Percentiles rank a stretch among this genome's conserved stretches.
Conservation (phyloP, 2,113 vertebrate species). For the Perognathus longimembris region DNA sequence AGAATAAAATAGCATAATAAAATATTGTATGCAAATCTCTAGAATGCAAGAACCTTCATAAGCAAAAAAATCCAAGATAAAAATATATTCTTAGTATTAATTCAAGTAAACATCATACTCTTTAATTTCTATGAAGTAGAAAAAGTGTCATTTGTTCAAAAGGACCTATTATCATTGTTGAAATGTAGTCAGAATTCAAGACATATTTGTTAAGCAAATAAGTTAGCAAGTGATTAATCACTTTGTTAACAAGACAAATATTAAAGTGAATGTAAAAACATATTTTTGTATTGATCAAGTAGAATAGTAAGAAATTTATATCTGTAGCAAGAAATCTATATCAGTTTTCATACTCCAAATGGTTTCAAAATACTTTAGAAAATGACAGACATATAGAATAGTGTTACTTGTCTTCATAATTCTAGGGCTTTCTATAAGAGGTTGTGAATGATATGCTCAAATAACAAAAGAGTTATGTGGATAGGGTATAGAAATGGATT, state of each 20-base stretch:
- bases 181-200: not conserved
- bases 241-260: not conserved
- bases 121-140: not conserved
- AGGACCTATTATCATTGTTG: not conserved
- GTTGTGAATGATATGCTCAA: not conserved
- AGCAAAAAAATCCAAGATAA: not conserved
- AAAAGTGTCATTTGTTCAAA: not conserved
- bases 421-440: not conserved
- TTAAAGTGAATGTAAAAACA: not conserved
- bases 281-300: not conserved
- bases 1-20: not conserved
- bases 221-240: not conserved
- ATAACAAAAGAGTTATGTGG: not conserved
- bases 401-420: not conserved
- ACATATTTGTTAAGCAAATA: not conserved
- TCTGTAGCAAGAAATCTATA: too few species aligned
- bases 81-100: not conserved
- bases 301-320: not conserved
- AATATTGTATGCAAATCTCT: not conserved
- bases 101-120: not conserved
- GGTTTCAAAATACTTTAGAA: not conserved
- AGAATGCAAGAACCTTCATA: not conserved
- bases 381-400: not conserved
- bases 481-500: not conserved
- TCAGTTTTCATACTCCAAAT: not conserved